Evolutionary conservation across 1,140 invertebrate genomes (phyloP).

Genomic region (Tetragnatha versicolor): DNA sequence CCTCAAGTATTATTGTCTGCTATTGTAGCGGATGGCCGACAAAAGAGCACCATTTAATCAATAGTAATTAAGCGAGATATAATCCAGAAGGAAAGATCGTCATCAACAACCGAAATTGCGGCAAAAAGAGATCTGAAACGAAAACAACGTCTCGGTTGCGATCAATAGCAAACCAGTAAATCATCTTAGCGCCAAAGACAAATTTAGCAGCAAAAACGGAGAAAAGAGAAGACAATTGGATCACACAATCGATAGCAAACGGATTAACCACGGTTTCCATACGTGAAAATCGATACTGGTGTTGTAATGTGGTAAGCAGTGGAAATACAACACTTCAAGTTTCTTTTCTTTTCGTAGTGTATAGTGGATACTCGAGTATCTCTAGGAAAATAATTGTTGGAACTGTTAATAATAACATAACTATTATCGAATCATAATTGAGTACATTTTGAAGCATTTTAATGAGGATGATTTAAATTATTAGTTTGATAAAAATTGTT

Average conservation of each 20-base stretch:
- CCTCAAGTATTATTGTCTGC: conserved; percentile 14
- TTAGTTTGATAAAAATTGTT: too few relatives aligned
- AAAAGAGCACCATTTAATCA: conserved; percentile 29
- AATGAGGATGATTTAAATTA: too few relatives aligned
- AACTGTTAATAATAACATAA: too few relatives aligned
- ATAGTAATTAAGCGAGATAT: conserved; percentile 42
- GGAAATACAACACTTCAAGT: conserved; percentile 9
- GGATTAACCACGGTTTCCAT: conserved; percentile 6
- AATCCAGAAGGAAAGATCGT: conserved; percentile 25
- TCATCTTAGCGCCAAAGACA: conserved; percentile 26
- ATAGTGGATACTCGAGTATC: too few relatives aligned
- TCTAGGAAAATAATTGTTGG: too few relatives aligned
- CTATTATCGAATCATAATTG: too few relatives aligned
- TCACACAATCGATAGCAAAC: conserved; percentile 22
- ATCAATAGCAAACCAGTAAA: conserved; percentile 3
- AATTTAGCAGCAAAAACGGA: conserved; percentile 32
- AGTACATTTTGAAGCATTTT: too few relatives aligned
- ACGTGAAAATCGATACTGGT: conserved; percentile 36
- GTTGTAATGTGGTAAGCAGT: conserved; percentile 13
- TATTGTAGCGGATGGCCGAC: background rate
- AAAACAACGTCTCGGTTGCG: background rate
- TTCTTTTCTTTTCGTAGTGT: too few relatives aligned
- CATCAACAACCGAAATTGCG: conserved; percentile 13
- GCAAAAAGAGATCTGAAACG: background rate
- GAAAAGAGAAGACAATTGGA: conserved; percentile 33